These are phyloP conservation scores for Engystomops pustulosus DNA, from an alignment of 2,113 vertebrate genomes.

Conservation along the genomic window DNA sequence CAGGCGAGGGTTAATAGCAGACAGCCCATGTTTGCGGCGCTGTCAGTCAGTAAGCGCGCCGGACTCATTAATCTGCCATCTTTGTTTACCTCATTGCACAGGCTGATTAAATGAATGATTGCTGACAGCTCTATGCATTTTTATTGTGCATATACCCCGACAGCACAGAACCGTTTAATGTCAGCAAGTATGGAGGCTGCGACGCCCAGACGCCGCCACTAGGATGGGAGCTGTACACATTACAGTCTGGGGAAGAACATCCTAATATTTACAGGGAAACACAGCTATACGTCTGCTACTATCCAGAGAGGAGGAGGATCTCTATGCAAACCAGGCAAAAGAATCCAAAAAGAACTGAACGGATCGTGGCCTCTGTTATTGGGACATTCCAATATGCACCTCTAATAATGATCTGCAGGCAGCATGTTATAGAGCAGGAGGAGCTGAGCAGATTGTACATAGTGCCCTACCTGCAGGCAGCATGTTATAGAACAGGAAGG, in stretches of 20 bases:
- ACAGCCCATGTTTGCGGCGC: slow-evolving; percentile 74
- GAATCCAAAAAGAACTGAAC: background rate
- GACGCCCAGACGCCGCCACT: background rate
- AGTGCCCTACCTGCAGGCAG: no score
- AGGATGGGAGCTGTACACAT: background rate
- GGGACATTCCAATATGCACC: background rate
- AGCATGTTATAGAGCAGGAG: no score
- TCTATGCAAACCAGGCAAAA: background rate
- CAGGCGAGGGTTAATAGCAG: slow-evolving; percentile 69
- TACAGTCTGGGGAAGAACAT: background rate
- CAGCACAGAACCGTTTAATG: slow-evolving; percentile 57
- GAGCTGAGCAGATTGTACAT: no score
- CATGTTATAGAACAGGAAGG: no score
- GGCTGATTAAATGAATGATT: slow-evolving; percentile 83
- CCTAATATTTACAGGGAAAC: background rate
- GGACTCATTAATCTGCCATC: slow-evolving; percentile 81
- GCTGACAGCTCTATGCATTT: slow-evolving; percentile 74
- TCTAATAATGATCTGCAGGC: no score
- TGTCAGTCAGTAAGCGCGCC: slow-evolving; percentile 76
- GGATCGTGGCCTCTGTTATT: background rate
- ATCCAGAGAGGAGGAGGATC: background rate
- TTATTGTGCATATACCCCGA: slow-evolving; percentile 57
- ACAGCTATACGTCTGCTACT: background rate
- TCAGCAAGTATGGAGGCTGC: slow-evolving; percentile 34
- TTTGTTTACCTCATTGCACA: slow-evolving; percentile 82